These are phyloP conservation scores for Cryptops parisi DNA, from an alignment of 2,888 invertebrate species.

Conservation along the genomic window DNA sequence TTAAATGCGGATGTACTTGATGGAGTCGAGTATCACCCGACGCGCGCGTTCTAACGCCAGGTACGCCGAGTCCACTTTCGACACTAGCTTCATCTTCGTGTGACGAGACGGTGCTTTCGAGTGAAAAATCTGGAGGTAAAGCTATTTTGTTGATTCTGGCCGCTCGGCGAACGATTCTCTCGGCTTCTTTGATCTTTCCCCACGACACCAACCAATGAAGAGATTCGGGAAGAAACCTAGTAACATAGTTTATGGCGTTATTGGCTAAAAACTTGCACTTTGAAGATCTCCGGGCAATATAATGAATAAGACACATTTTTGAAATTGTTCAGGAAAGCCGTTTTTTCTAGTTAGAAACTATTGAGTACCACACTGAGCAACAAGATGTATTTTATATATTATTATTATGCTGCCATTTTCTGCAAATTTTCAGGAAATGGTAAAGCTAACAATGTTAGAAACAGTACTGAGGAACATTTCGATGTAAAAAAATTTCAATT, in stretches of 20 bases:
- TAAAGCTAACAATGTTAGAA: too few relatives aligned
- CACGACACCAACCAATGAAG: constrained; percentile 10
- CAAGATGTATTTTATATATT: too few relatives aligned
- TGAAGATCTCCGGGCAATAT: too few relatives aligned
- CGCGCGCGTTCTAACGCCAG: not conserved
- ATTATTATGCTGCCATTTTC: too few relatives aligned
- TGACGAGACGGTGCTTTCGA: not conserved
- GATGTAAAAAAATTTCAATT: too few relatives aligned
- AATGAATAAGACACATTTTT: not conserved
- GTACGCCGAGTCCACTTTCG: not conserved
- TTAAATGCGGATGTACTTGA: constrained; percentile 10
- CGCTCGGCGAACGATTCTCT: constrained; percentile 5
- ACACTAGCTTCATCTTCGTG: not conserved
- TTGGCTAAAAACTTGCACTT: too few relatives aligned
- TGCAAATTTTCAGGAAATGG: too few relatives aligned
- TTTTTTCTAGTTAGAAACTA: too few relatives aligned
- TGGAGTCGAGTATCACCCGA: constrained; percentile 7
- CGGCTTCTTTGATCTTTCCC: constrained; percentile 2
- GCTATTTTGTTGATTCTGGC: constrained; percentile 7
- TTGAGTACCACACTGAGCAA: too few relatives aligned
- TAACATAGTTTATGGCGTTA: too few relatives aligned
- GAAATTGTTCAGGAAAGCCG: too few relatives aligned
- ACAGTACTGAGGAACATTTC: too few relatives aligned
- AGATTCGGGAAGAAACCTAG: constrained; percentile 11
- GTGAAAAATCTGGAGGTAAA: constrained; percentile 4